Base-by-base conservation (phyloP, 2,888 invertebrate species). In the Calameuta filiformis region DNA sequence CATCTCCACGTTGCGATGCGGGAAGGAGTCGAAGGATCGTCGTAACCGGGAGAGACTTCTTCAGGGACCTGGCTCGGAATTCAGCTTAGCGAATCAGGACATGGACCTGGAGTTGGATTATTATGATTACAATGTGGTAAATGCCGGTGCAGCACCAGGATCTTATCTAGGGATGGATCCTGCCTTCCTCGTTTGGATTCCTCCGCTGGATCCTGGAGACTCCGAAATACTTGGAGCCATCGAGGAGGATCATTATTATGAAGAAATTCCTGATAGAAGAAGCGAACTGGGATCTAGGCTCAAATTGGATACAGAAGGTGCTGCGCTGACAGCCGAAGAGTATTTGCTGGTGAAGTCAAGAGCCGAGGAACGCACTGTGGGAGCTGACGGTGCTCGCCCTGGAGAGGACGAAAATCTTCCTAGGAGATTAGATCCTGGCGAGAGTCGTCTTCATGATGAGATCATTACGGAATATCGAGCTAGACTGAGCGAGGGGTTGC, bases 91-190 rank as follows among this genome's bases (percentile, higher is more conserved):
- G 0, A 95, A 94, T 6, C 95, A 94, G 73, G 96, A 96, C 75
- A 93, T 93, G 73, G 97, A 97, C 87, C 93, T 97, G 87, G 97
- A 97, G 91, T 93, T 97, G 82, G 97, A 97, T 90, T 97, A 97
- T 87, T 97, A 97, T 88, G 97, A 97, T 89, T 97, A 97, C 87
- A 97, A 97, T 92, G 97, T 97, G 11, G 95, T 95, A 75, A 97
- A 97, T 89, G 92, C 93, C 0, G 96, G 96, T 80, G 96, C 96
- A 12, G 96, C 95, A 23, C 97, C 97, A 2, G 97, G 97, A 33
- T 97, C 97, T 0, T 97, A 97, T 88, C 92, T 97, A 79, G 97
- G 97, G 75, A 97, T 97, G 97, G 97, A 97, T 91, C 97, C 97
- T 1, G 97, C 97, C 0, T 97, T 96, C 90, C 92, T 97, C 73